Percentiles rank a stretch among this genome's conserved stretches.
These are phyloP conservation scores for Gambusia yucatana DNA, from an alignment of 2,797 vertebrate genomes.

Conservation along the genomic window DNA sequence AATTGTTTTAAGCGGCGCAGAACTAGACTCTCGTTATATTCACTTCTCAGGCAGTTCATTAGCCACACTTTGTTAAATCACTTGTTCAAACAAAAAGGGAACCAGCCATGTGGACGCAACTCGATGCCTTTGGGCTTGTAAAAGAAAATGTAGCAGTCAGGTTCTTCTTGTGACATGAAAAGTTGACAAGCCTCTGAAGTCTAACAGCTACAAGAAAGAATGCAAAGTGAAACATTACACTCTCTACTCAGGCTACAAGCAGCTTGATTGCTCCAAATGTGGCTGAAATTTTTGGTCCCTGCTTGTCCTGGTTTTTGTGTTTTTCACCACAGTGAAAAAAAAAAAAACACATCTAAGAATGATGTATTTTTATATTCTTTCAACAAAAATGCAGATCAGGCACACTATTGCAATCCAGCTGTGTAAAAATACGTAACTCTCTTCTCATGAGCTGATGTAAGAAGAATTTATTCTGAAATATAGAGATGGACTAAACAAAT, in stretches of 20 bases:
- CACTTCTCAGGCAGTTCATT: neutral
- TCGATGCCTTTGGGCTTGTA: neutral
- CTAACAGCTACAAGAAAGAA: neutral
- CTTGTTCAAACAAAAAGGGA: neutral
- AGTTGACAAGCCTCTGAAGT: constrained; percentile 9
- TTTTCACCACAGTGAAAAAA: neutral
- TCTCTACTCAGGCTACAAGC: neutral
- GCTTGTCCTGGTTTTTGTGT: constrained; percentile 1
- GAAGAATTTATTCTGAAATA: constrained; percentile 1
- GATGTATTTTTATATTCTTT: constrained; percentile 1
- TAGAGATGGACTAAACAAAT: constrained; percentile 5
- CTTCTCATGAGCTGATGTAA: constrained; percentile 13
- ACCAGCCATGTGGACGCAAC: neutral
- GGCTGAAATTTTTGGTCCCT: neutral
- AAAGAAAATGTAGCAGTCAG: constrained; percentile 16
- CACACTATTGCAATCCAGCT: constrained; percentile 7
- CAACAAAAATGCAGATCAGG: constrained; percentile 24
- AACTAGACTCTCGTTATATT: neutral
- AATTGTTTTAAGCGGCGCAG: neutral
- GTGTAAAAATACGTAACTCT: constrained; percentile 17
- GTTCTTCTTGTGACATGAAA: constrained; percentile 19
- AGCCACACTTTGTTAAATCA: neutral
- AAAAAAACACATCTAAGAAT: neutral
- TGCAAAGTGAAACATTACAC: constrained; percentile 1
- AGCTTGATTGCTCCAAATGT: neutral